Conservation (phyloP, 2,888 invertebrate genomes). For the Tribolium freemani region DNA sequence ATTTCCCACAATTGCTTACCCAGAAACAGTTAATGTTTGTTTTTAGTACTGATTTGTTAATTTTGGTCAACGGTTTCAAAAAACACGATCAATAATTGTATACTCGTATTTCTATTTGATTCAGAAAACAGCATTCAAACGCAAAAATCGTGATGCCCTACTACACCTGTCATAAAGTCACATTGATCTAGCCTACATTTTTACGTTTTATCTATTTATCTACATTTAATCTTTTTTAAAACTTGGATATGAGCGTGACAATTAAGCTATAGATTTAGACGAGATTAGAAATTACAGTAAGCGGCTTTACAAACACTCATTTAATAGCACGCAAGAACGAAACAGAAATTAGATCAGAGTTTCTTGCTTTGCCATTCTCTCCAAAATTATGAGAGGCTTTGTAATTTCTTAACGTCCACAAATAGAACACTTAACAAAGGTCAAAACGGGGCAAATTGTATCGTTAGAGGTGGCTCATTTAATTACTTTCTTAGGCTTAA, state of each 20-base stretch:
- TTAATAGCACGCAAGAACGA: background rate
- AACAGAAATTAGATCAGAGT: background rate
- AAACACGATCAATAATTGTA: too few relatives aligned
- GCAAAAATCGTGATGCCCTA: too few relatives aligned
- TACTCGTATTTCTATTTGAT: too few relatives aligned
- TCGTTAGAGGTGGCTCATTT: too few relatives aligned
- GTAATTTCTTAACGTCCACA: background rate
- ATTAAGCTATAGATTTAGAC: background rate
- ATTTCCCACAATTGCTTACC: background rate
- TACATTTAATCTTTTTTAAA: background rate
- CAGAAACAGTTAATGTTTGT: too few relatives aligned
- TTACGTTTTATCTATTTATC: background rate
- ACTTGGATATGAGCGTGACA: background rate
- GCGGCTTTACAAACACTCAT: background rate
- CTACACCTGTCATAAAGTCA: too few relatives aligned
- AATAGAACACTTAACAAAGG: background rate
- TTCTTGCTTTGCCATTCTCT: background rate
- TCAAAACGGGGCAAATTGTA: background rate
- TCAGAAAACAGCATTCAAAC: too few relatives aligned
- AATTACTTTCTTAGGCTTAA: too few relatives aligned
- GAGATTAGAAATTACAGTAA: background rate
- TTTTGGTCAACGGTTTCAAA: too few relatives aligned
- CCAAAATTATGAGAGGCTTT: background rate
- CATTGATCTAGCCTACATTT: too few relatives aligned
- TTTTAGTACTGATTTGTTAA: too few relatives aligned